Base-by-base conservation (phyloP, 2,797 vertebrate species). In the Neopelma chrysocephalum region DNA sequence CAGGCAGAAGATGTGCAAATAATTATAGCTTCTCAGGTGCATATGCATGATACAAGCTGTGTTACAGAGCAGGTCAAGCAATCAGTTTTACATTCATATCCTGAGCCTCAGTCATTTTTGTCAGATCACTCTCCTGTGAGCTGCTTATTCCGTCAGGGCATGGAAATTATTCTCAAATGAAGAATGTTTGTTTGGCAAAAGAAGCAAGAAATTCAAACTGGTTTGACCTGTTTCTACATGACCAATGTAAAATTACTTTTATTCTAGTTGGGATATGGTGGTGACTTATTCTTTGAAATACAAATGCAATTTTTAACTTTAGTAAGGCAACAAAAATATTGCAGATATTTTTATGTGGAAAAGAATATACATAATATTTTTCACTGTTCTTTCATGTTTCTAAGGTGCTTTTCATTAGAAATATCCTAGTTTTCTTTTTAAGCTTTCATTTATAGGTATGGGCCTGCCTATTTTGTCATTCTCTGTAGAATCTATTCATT, bases 101-200 rank as follows among this genome's bases (percentile, higher is more conserved):
- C 94, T 76, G 90, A 96, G 78, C 62, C 48, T 48, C 38, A 69
- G 70, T 95, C 86, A 87, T 94, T 95, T 93, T 92, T 89, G 84
- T 93, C 91, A 96, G 82, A 80, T 82, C 83, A 65, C 77, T 97
- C 65, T 96, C 81, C 78, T 97, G 84, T 91, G 94, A 97, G 93
- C 86, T 91, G 88, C 92, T 94, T 96, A 94, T 84, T 94, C 84
- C 25, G 1, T 89, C 92, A 87, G 81, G 79, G 76, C 85, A 94
- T 90, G 79, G 71, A 97, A 93, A 96, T 80, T 97, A 87, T 95
- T 97, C 91, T 95, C 93, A 92, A 76, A 66, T 47, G 75, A 94
- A 93, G 91, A 82, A 81, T 1, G 1, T 86, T 94, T 96, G 45
- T 86, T 92, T 94, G 61, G 66, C n/a, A 60, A 53, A 78, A 88